Evolutionary conservation across 2,888 invertebrate species (phyloP).

Genomic region (Exephanes ischioxanthus): DNA sequence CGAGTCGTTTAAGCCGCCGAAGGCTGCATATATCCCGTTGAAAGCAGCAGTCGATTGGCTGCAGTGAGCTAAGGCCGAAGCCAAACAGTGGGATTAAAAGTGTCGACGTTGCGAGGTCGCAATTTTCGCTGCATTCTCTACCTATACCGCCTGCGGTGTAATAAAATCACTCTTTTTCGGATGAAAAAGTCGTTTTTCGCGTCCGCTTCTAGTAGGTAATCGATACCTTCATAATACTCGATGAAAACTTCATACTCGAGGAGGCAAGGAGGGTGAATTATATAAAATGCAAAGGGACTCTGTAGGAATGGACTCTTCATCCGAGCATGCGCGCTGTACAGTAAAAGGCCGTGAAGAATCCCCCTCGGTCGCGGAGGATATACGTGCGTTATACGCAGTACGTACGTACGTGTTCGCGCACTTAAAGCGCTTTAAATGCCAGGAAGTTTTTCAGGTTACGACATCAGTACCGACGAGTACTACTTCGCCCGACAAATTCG

Average conservation of each 20-base stretch:
- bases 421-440: conserved; percentile 44
- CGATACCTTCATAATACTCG: neutral
- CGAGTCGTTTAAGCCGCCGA: neutral
- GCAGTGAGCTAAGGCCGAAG: neutral
- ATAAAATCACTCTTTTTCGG: too few relatives aligned
- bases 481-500: conserved; percentile 36
- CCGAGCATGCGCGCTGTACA: neutral
- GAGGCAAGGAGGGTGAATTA: neutral
- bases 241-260: neutral
- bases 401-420: conserved; percentile 47
- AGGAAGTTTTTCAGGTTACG: conserved; percentile 31
- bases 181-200: neutral
- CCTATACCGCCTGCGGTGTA: neutral
- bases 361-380: conserved; percentile 27
- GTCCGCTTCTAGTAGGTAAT: neutral
- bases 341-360: conserved; percentile 10
- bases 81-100: conserved; percentile 7
- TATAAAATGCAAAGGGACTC: neutral
- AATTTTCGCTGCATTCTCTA: neutral
- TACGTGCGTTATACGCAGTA: conserved; percentile 11
- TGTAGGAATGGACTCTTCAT: neutral
- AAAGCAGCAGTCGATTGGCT: neutral
- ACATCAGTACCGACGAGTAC: conserved; percentile 17
- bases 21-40: neutral
- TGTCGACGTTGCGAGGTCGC: neutral